These are phyloP conservation scores for Orthonevra nobilis DNA, from an alignment of 2,888 invertebrate species.

Conservation along the genomic window DNA sequence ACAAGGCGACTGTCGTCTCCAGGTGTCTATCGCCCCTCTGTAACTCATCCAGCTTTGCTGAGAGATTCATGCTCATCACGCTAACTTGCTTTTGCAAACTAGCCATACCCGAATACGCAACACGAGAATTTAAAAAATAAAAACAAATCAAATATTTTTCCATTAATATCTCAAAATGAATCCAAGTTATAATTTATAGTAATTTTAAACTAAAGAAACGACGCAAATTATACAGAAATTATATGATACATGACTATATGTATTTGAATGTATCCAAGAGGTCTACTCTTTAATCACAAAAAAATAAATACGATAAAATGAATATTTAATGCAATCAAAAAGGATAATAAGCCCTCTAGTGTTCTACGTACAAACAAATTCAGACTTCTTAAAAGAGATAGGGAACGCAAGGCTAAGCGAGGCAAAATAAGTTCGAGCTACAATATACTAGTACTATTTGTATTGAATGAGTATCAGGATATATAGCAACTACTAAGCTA, in stretches of 20 bases:
- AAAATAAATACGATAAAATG: slow-evolving; percentile 22
- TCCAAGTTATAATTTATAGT: neutral
- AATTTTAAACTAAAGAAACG: slow-evolving; percentile 8
- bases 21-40: slow-evolving; percentile 94
- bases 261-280: slow-evolving; percentile 59
- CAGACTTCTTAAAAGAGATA: slow-evolving; percentile 39
- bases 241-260: slow-evolving; percentile 63
- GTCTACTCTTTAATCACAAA: slow-evolving; percentile 28
- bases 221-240: slow-evolving; percentile 62
- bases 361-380: slow-evolving; percentile 45
- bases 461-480: too few relatives aligned
- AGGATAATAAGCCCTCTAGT: slow-evolving; percentile 59
- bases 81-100: slow-evolving; percentile 98
- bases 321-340: slow-evolving; percentile 23
- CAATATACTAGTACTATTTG: too few relatives aligned
- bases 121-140: neutral
- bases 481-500: too few relatives aligned
- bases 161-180: slow-evolving; percentile 27
- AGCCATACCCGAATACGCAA: slow-evolving; percentile 71
- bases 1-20: slow-evolving; percentile 95
- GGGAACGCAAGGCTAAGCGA: slow-evolving; percentile 11
- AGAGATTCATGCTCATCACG: slow-evolving; percentile 98
- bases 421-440: neutral
- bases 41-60: slow-evolving; percentile 96
- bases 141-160: slow-evolving; percentile 19